These are phyloP conservation scores for Ondatra zibethicus DNA, from an alignment of 2,113 vertebrate species.

Conservation along the genomic window DNA sequence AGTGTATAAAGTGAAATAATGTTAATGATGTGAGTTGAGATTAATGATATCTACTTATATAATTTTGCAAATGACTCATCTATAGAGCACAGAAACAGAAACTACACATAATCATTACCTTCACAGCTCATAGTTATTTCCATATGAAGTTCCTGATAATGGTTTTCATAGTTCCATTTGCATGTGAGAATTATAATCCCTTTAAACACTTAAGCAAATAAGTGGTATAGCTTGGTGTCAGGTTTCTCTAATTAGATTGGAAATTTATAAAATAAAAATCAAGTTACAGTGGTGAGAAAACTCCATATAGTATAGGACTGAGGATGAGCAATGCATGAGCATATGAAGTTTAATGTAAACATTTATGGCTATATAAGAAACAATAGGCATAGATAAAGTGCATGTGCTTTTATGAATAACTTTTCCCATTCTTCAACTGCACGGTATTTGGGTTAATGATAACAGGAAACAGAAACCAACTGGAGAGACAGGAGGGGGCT, in stretches of 20 bases:
- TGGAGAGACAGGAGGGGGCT: background rate
- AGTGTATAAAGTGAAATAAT: background rate
- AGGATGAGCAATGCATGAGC: background rate
- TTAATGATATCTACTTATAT: background rate
- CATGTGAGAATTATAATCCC: background rate
- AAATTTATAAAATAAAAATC: background rate
- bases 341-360: background rate
- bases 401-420: background rate
- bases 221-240: background rate
- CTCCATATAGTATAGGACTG: background rate
- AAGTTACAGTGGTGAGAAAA: background rate
- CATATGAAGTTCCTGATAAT: accelerated
- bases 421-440: background rate
- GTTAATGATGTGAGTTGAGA: accelerated
- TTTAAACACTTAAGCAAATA: background rate
- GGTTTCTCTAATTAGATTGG: background rate
- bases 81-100: background rate
- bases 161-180: background rate
- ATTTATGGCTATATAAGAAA: background rate
- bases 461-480: background rate
- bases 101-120: accelerated
- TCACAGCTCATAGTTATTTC: background rate
- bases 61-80: background rate
- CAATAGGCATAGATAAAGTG: background rate
- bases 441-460: background rate